Conservation (phyloP, 2,113 vertebrate genomes). For the Python bivittatus region DNA sequence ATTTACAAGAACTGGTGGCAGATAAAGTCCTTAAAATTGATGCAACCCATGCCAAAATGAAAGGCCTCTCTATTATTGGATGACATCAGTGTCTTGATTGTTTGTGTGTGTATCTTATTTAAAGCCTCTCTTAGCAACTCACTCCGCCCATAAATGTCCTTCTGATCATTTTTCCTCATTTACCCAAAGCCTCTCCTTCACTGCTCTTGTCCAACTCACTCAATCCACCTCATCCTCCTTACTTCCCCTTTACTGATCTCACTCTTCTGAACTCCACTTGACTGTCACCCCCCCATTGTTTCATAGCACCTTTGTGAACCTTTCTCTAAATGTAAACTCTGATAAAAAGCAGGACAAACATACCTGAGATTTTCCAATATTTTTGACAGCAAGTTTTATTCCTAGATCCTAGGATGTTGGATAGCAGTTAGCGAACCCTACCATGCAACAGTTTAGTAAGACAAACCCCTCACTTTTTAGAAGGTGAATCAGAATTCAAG, state of each 20-base stretch:
- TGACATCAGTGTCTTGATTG: background rate
- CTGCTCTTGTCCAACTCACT: background rate
- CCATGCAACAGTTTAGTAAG: background rate
- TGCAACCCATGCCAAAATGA: slow-evolving; percentile 41
- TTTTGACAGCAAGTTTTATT: background rate
- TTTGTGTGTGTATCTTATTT: background rate
- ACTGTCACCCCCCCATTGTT: background rate
- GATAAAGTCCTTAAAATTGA: slow-evolving; percentile 26
- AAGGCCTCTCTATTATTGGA: slow-evolving; percentile 24
- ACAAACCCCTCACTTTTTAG: background rate
- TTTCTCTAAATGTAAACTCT: slow-evolving; percentile 8
- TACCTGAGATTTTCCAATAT: slow-evolving; percentile 21
- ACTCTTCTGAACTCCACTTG: slow-evolving; percentile 15
- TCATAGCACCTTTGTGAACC: slow-evolving; percentile 25
- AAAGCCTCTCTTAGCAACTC: slow-evolving; percentile 18
- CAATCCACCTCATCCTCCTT: fast-evolving
- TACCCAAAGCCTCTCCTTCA: background rate
- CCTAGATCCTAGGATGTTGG: fast-evolving
- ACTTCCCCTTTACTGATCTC: background rate
- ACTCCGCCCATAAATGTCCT: slow-evolving; percentile 49
- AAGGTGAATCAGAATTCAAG: background rate
- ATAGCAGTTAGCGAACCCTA: background rate
- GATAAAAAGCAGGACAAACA: background rate
- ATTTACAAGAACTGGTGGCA: slow-evolving; percentile 21
- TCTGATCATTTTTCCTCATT: slow-evolving; percentile 38